Evolutionary conservation across 2,888 invertebrate species (phyloP).

Genomic region (Heliconius ismenius): DNA sequence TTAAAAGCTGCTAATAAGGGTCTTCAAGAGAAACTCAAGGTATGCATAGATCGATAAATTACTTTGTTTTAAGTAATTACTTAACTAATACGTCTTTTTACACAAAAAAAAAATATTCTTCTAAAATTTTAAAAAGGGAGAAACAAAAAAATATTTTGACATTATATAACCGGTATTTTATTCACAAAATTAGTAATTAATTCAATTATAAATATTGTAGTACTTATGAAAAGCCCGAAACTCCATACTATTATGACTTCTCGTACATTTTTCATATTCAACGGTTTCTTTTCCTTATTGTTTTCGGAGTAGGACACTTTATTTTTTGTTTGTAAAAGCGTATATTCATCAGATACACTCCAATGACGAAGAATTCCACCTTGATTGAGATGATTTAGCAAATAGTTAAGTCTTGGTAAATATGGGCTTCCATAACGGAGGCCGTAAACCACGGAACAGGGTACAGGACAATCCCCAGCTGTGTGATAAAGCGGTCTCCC

Average conservation of each 20-base stretch:
- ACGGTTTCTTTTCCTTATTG: slow-evolving; percentile 62
- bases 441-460: slow-evolving; percentile 80
- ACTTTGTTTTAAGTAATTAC: no score
- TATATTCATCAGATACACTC: slow-evolving; percentile 61
- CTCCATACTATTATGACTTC: slow-evolving; percentile 71
- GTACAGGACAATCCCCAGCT: slow-evolving; percentile 78
- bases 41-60: slow-evolving; percentile 52
- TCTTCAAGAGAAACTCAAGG: slow-evolving; percentile 86
- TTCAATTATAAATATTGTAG: slow-evolving; percentile 60
- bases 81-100: no score
- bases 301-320: slow-evolving; percentile 47
- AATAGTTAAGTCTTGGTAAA: slow-evolving; percentile 68
- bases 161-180: slow-evolving; percentile 13
- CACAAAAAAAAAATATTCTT: no score
- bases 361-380: slow-evolving; percentile 76
- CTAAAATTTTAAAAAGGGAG: neutral
- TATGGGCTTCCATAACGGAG: slow-evolving; percentile 83
- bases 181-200: slow-evolving; percentile 45
- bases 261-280: slow-evolving; percentile 67
- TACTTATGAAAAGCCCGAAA: slow-evolving; percentile 58
- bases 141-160: neutral
- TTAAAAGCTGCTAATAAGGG: slow-evolving; percentile 84
- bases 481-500: slow-evolving; percentile 76
- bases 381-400: slow-evolving; percentile 74
- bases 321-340: slow-evolving; percentile 49